phyloP scores from a whole-genome alignment of 2,888 invertebrate genomes.

The Tenthredo scrophulariae region DNA sequence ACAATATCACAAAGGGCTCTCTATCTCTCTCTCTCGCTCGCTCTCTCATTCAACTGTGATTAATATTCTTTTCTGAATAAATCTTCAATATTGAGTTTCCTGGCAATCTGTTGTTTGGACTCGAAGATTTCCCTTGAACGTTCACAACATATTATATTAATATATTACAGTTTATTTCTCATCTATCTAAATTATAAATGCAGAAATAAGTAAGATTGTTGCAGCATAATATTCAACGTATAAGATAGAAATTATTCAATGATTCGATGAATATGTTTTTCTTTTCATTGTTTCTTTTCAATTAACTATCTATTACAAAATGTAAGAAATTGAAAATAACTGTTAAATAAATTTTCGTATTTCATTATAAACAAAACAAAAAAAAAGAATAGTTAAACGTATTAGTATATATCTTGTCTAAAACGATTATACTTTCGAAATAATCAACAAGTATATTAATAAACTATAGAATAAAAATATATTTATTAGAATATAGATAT shows the following conservation, averaged over 20 bases:
- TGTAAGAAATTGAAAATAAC: background rate
- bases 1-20: background rate
- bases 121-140: background rate
- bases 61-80: background rate
- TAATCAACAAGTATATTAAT: background rate
- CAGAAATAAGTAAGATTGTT: background rate
- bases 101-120: background rate
- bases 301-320: background rate
- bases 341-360: background rate
- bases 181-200: background rate
- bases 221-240: background rate
- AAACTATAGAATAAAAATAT: conserved; percentile 19
- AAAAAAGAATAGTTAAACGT: background rate
- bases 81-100: background rate
- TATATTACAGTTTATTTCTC: background rate
- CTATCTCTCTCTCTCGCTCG: background rate
- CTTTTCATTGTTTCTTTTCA: background rate
- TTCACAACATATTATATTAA: conserved; percentile 2
- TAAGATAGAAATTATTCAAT: background rate
- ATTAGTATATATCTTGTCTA: background rate
- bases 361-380: background rate
- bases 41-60: background rate
- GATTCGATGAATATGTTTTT: background rate
- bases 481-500: background rate
- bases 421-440: background rate